Conservation (phyloP, 2,113 vertebrate genomes). For the Elaphurus davidianus region DNA sequence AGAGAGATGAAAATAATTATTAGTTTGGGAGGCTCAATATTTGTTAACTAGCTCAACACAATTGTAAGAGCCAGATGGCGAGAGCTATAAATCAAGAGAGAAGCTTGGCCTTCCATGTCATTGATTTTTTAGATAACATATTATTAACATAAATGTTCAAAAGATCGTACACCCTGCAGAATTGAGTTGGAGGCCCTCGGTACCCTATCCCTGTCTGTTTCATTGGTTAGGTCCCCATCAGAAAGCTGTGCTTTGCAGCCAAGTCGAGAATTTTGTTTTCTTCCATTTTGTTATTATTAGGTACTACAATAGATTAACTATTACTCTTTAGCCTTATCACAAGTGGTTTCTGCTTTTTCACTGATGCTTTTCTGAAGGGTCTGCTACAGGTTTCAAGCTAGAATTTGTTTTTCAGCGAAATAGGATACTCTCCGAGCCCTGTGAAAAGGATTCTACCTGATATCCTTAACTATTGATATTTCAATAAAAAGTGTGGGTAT, state of each 20-base stretch:
- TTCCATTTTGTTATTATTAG: not conserved
- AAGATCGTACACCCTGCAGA: not conserved
- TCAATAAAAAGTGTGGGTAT: not conserved
- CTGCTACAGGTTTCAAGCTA: not conserved
- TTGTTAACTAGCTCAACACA: not conserved
- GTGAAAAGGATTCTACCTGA: not conserved
- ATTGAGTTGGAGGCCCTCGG: not conserved
- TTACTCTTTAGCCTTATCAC: not conserved
- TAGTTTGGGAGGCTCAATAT: not conserved
- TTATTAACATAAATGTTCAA: not conserved
- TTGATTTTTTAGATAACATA: not conserved
- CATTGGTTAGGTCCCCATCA: not conserved
- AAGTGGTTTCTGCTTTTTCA: not conserved
- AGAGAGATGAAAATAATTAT: not conserved
- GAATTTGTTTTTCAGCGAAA: not conserved
- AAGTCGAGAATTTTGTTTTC: not conserved
- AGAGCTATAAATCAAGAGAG: not conserved
- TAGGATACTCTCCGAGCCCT: not conserved
- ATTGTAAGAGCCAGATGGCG: not conserved
- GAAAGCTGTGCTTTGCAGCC: not conserved
- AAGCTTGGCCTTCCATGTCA: not conserved
- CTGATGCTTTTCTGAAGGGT: not conserved
- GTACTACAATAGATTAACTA: not conserved
- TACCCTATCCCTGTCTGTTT: not conserved
- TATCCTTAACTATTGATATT: not conserved